A percentile compares a stretch with the other conserved stretches of the same genome.
phyloP scores from a whole-genome alignment of 2,888 invertebrate species.

The Platerodrilus igneus region DNA sequence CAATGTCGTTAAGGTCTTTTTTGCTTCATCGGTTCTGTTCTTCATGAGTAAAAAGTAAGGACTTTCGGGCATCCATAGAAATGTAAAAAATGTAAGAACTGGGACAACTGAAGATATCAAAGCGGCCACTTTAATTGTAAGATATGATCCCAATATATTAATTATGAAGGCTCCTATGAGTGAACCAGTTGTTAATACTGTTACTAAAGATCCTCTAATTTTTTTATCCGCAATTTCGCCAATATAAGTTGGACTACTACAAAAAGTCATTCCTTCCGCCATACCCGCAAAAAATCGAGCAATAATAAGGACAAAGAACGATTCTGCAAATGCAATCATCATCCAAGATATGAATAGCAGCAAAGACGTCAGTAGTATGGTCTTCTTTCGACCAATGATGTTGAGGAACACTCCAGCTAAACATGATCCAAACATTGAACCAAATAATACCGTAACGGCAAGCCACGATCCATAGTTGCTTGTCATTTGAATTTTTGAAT shows the following conservation, averaged over 20 bases:
- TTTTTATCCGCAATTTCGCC: slow-evolving; percentile 57
- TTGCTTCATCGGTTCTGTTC: no score
- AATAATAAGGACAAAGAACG: slow-evolving; percentile 54
- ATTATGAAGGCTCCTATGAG: slow-evolving; percentile 60
- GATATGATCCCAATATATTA: slow-evolving; percentile 57
- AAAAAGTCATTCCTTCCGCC: slow-evolving; percentile 50
- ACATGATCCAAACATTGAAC: slow-evolving; percentile 59
- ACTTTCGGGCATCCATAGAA: slow-evolving; percentile 61
- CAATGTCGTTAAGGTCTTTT: no score
- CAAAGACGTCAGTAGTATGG: slow-evolving; percentile 57
- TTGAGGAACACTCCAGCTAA: slow-evolving; percentile 61
- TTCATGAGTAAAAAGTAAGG: slow-evolving; percentile 49
- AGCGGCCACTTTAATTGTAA: slow-evolving; percentile 51
- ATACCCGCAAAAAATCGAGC: slow-evolving; percentile 54
- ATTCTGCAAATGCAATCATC: slow-evolving; percentile 56
- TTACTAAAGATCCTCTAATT: slow-evolving; percentile 58
- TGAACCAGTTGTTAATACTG: no score
- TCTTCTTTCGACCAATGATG: slow-evolving; percentile 61
- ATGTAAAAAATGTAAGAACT: slow-evolving; percentile 52
- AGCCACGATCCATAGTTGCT: slow-evolving; percentile 57
- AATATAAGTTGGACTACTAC: slow-evolving; percentile 58
- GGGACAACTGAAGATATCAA: slow-evolving; percentile 56
- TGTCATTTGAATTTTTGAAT: slow-evolving; percentile 49
- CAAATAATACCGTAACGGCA: slow-evolving; percentile 61
- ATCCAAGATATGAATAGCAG: slow-evolving; percentile 62